Evolutionary conservation across 2,797 vertebrate genomes (phyloP).

Genomic region (Netta rufina): DNA sequence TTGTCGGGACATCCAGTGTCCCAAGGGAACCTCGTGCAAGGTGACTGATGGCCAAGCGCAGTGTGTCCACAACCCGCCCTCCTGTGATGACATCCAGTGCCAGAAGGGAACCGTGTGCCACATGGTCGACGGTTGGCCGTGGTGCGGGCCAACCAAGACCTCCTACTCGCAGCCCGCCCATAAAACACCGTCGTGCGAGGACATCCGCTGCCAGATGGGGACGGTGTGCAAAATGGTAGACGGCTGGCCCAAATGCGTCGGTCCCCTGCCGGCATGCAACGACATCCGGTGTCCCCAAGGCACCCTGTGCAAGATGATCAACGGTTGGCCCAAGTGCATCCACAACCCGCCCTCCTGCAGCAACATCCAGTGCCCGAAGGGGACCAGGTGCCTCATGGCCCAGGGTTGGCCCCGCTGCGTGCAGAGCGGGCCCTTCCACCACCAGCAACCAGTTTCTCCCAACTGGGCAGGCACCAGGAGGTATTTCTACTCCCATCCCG

Average conservation of each 20-base stretch:
- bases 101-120: neutral
- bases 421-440: neutral
- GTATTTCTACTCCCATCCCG: no score
- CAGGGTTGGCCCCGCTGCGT: neutral
- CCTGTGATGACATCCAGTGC: neutral
- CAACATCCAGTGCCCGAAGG: neutral
- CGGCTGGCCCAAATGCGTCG: neutral
- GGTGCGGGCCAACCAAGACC: neutral
- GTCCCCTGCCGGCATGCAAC: neutral
- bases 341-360: neutral
- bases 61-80: neutral
- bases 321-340: neutral
- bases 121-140: neutral
- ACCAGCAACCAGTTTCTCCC: neutral
- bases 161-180: rapidly evolving
- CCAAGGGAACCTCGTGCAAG: neutral
- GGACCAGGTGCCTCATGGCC: neutral
- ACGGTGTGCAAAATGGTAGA: neutral
- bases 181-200: rapidly evolving
- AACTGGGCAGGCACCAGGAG: neutral
- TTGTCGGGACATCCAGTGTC: neutral
- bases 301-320: neutral
- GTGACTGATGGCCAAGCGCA: rapidly evolving
- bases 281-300: neutral
- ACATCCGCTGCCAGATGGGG: neutral